Conservation (phyloP, 2,113 vertebrate species). For the Perca flavescens region DNA sequence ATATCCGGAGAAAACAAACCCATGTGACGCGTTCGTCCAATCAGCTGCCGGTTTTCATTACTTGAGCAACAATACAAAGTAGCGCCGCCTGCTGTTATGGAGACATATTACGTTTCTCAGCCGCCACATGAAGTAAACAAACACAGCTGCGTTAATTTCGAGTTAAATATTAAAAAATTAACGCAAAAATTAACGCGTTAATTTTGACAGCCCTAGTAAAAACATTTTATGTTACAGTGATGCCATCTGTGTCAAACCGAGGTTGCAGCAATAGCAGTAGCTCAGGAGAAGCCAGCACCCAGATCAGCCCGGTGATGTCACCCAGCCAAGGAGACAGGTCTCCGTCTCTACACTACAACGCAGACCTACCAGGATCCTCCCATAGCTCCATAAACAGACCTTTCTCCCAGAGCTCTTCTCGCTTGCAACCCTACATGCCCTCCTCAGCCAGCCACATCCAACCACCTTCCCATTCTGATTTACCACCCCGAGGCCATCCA, state of each 20-base stretch:
- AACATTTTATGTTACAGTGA: slow-evolving; percentile 80
- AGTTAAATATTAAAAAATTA: too few species aligned
- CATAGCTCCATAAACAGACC: slow-evolving; percentile 32
- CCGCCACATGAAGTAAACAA: too few species aligned
- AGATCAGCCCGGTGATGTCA: slow-evolving; percentile 41
- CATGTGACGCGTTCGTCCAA: too few species aligned
- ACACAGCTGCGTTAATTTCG: too few species aligned
- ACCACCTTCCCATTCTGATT: slow-evolving; percentile 48
- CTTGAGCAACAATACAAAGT: too few species aligned
- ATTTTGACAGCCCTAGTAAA: too few species aligned
- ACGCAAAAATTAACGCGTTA: too few species aligned
- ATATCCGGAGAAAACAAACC: too few species aligned
- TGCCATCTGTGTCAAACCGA: slow-evolving; percentile 71
- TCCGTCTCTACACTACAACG: slow-evolving; percentile 28
- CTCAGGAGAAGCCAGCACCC: slow-evolving; percentile 63
- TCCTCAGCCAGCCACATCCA: slow-evolving; percentile 14
- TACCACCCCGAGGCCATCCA: slow-evolving; percentile 24
- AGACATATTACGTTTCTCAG: too few species aligned
- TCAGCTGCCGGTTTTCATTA: too few species aligned
- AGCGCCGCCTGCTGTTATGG: too few species aligned
- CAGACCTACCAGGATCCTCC: slow-evolving; percentile 56
- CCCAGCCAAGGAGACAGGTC: slow-evolving; percentile 63
- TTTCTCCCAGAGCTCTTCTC: slow-evolving; percentile 40
- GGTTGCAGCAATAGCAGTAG: slow-evolving; percentile 45
- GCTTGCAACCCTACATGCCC: slow-evolving; percentile 17